These are phyloP conservation scores for Cremastobaeus sp. DNA, from an alignment of 2,888 invertebrate genomes.

Conservation along the genomic window DNA sequence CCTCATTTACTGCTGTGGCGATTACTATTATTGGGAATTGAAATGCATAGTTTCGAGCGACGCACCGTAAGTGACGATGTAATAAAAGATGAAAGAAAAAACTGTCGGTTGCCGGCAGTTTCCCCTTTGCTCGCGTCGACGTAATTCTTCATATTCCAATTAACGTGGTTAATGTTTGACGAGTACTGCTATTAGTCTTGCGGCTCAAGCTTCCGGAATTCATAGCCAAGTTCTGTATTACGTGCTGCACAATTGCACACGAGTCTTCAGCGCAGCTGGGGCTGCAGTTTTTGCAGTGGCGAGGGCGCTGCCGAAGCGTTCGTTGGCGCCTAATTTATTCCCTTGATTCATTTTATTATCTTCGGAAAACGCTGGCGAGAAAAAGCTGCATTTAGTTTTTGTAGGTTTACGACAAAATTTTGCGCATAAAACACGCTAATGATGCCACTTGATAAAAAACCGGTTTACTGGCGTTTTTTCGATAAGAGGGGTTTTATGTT, in stretches of 20 bases:
- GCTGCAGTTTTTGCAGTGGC: too few relatives aligned
- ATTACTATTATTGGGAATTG: constrained; percentile 33
- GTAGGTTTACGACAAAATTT: too few relatives aligned
- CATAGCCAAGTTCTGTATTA: constrained; percentile 24
- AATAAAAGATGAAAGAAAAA: constrained; percentile 48
- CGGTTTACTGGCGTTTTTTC: too few relatives aligned
- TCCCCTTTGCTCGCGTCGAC: constrained; percentile 21
- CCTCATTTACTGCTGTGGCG: constrained; percentile 10
- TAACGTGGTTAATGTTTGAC: constrained; percentile 61
- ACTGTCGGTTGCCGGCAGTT: constrained; percentile 22
- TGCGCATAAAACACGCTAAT: too few relatives aligned
- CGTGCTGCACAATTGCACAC: constrained; percentile 32
- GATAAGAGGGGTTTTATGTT: too few relatives aligned
- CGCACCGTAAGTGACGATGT: constrained; percentile 35
- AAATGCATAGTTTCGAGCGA: constrained; percentile 38
- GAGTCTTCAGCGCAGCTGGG: constrained; percentile 15
- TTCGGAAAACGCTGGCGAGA: too few relatives aligned
- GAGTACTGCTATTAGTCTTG: constrained; percentile 60
- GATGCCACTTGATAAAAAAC: too few relatives aligned
- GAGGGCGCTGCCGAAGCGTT: too few relatives aligned
- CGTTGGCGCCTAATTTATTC: too few relatives aligned
- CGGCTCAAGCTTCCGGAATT: constrained; percentile 52
- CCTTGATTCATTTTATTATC: too few relatives aligned
- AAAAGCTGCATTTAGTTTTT: too few relatives aligned
- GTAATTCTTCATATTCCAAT: constrained; percentile 58